Evolutionary conservation across 2,797 vertebrate genomes (phyloP), one percentile per base, ranked within the genome.

Genomic region (Corythornis leucogaster): DNA sequence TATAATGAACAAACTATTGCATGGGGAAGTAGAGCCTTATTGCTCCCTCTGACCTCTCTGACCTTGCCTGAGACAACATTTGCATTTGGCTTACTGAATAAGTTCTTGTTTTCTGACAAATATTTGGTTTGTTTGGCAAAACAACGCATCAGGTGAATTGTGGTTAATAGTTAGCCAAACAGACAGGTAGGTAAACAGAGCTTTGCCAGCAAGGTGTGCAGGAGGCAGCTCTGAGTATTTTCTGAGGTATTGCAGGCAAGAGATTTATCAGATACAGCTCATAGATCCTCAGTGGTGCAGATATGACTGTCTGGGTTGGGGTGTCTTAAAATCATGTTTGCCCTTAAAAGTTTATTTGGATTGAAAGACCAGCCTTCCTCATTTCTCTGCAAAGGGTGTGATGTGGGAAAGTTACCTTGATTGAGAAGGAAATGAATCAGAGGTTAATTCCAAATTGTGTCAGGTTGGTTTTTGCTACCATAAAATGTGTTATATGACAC

Each of bases 81-180:
- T 96, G 63, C 78, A 46, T 90, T 95, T 88, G 54, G 45, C 87
- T 95, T 94, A 69, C 79, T 81, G 63, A 83, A 11, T 74, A 78
- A 79, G 78, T 89, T 93, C 74, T 94, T 45, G 20, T 79, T 92
- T 95, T 95, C 86, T 92, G 71, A 63, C 90, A 94, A 97, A 97
- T 97, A 95, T 95, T 95, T 95, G 79, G 64, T 85, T 85, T 82
- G 59, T 55, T 87, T 77, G 45, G 68, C 28, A 68, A 76, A 57
- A 62, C 7, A 57, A 43, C 2, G 24, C 31, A 40, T 75, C 50
- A 66, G 73, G 64, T 92, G 93, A 93, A 85, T 81, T 80, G 84
- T 85, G 62, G 90, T 96, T 96, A 96, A 96, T 93, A 85, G 70
- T 95, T 96, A 96, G 68, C 84, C 79, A 75, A 88, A 75, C 59